Evolutionary conservation across 2,797 vertebrate species (phyloP), one percentile per base, ranked within the genome.

Genomic region (Silurus lanzhouensis): DNA sequence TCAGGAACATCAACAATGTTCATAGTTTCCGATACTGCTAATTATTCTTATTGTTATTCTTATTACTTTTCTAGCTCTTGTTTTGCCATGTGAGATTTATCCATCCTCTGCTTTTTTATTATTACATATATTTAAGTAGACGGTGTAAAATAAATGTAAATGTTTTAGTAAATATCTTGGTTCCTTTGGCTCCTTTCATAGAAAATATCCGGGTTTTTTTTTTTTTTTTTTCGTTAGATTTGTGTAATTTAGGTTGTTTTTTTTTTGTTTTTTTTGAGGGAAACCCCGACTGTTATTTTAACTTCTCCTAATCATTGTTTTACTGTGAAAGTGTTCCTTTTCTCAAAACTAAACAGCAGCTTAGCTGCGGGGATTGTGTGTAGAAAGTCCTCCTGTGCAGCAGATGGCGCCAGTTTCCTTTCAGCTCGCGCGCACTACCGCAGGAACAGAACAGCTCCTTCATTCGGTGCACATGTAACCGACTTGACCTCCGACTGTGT

Each of bases 401-500:
- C 57, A 94, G 93, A 86, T 82, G 93, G 91, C 91, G 91, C 90
- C 0, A 19, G 82, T 77, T 48, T 7, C 19, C 0, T n/a, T 90
- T 70, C 19, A 1, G 15, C 0, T 0, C 5, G 0, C 70, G 81
- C 7, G 25, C 48, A 57, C 76, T 52, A 22, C 68, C 2, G 31
- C 58, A 48, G 17, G 84, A 60, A 68, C 5, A 90, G 86, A 92
- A 85, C 90, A 89, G 44, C 85, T 13, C 13, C 91, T 88, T 91
- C 91, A 90, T 86, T 84, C 89, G 85, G 86, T 88, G 91, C 93
- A 90, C 89, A 61, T 91, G 85, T 92, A 88, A 93, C 88, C 60
- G 52, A 87, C 72, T 91, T 95, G 95, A 95, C 95, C 95, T 96
- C 94, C 75, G 93, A 27, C 79, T 85, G 86, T 85, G 75, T 66